These are phyloP conservation scores for Pangasius larnaudii DNA, from an alignment of 2,797 vertebrate genomes.

Conservation along the genomic window DNA sequence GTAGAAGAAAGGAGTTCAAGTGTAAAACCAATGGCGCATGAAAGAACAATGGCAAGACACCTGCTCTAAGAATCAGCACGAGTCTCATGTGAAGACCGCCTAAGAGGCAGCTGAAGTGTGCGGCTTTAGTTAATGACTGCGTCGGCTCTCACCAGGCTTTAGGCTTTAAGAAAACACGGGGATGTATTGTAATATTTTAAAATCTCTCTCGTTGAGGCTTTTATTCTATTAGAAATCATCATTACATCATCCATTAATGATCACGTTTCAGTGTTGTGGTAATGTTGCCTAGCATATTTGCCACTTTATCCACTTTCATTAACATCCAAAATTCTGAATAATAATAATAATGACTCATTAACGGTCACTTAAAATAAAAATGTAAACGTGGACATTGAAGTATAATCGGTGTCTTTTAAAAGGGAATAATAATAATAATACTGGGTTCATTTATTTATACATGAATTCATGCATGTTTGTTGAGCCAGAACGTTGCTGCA, in stretches of 20 bases:
- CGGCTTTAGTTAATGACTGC: slow-evolving; percentile 22
- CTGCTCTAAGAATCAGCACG: slow-evolving; percentile 56
- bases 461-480: background rate
- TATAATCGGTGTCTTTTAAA: background rate
- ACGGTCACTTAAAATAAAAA: background rate
- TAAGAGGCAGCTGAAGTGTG: slow-evolving; percentile 31
- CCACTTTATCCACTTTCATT: background rate
- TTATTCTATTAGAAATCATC: background rate
- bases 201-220: background rate
- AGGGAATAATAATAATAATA: background rate
- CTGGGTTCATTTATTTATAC: background rate
- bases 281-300: background rate
- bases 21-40: slow-evolving; percentile 80
- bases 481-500: slow-evolving; percentile 73
- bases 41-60: slow-evolving; percentile 71
- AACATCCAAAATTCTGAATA: background rate
- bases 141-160: background rate
- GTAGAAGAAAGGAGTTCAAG: slow-evolving; percentile 75
- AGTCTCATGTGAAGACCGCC: slow-evolving; percentile 5
- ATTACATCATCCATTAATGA: background rate
- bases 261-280: background rate
- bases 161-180: background rate
- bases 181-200: background rate
- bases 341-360: background rate
- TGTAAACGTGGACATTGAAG: background rate